phyloP scores from a whole-genome alignment of 2,888 invertebrate species.

The Drosophila nigricruria region DNA sequence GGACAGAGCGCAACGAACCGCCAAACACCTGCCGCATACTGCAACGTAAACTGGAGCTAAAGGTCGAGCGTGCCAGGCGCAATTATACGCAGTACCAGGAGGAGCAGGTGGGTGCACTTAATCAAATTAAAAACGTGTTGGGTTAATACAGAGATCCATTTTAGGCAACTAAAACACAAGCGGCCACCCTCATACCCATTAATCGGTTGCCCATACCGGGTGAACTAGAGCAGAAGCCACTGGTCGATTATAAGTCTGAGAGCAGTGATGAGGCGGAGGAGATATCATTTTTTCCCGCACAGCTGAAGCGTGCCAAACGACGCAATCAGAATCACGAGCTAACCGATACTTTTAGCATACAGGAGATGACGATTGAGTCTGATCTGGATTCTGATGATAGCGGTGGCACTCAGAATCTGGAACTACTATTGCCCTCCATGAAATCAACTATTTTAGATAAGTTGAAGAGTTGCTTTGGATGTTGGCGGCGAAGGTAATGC shows the following conservation, averaged over 20 bases:
- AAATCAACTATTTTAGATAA: slow-evolving; percentile 80
- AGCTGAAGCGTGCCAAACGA: slow-evolving; percentile 73
- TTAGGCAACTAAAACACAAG: slow-evolving; percentile 83
- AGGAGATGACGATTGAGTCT: slow-evolving; percentile 85
- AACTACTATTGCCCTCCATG: slow-evolving; percentile 82
- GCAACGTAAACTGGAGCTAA: slow-evolving; percentile 85
- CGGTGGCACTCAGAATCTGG: slow-evolving; percentile 84
- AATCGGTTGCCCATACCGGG: slow-evolving; percentile 84
- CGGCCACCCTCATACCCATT: slow-evolving; percentile 84
- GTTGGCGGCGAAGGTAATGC: slow-evolving; percentile 75
- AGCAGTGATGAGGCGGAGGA: slow-evolving; percentile 84
- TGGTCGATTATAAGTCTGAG: slow-evolving; percentile 85
- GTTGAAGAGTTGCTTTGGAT: slow-evolving; percentile 76
- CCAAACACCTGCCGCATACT: slow-evolving; percentile 85
- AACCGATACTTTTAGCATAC: slow-evolving; percentile 85
- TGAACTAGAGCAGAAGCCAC: slow-evolving; percentile 83
- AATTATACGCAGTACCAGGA: slow-evolving; percentile 84
- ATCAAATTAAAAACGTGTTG: slow-evolving; percentile 6
- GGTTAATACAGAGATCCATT: slow-evolving; percentile 9
- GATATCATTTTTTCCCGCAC: slow-evolving; percentile 84
- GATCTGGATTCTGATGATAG: slow-evolving; percentile 84
- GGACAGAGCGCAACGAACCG: slow-evolving; percentile 68
- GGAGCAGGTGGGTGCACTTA: slow-evolving; percentile 67
- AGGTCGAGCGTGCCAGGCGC: slow-evolving; percentile 85
- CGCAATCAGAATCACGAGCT: slow-evolving; percentile 82